Evolutionary conservation across 35 echinoderm and acorn worm genomes (phyloP).

Genomic region (Ophioderma brevispina): DNA sequence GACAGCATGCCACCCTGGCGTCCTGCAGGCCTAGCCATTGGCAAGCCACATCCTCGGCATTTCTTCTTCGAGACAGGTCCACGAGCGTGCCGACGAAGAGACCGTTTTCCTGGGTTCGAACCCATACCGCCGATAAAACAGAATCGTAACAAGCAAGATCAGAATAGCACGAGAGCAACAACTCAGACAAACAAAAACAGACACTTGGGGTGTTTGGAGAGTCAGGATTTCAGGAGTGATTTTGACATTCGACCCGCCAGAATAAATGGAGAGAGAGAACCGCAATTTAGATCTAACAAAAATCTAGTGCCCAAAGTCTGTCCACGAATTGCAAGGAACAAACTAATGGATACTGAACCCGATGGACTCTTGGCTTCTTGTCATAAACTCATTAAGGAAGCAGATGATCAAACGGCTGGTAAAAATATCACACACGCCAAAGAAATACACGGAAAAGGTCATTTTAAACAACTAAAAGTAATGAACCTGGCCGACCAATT

Average conservation of each 20-base stretch:
- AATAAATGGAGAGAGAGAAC: background rate
- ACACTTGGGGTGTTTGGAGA: background rate
- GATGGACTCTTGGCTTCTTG: background rate
- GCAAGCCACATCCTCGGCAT: background rate
- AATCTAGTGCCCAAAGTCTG: background rate
- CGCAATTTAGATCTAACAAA: background rate
- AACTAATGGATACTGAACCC: background rate
- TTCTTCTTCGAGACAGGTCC: background rate
- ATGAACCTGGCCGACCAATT: too few relatives aligned
- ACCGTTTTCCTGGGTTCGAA: background rate
- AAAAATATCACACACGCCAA: background rate
- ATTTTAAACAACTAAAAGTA: too few relatives aligned
- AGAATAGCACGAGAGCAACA: background rate
- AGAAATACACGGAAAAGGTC: background rate
- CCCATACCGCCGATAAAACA: slow-evolving; percentile 1
- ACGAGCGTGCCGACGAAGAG: background rate
- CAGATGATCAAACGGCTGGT: too few relatives aligned
- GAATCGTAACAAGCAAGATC: background rate
- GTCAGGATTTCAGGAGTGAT: background rate
- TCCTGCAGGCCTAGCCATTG: background rate
- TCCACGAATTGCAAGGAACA: background rate
- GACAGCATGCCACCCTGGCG: background rate
- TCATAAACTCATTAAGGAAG: background rate
- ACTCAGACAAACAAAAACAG: background rate
- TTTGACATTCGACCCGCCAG: background rate